phyloP scores from a whole-genome alignment of 2,797 vertebrate genomes.

The Aratinga solstitialis region DNA sequence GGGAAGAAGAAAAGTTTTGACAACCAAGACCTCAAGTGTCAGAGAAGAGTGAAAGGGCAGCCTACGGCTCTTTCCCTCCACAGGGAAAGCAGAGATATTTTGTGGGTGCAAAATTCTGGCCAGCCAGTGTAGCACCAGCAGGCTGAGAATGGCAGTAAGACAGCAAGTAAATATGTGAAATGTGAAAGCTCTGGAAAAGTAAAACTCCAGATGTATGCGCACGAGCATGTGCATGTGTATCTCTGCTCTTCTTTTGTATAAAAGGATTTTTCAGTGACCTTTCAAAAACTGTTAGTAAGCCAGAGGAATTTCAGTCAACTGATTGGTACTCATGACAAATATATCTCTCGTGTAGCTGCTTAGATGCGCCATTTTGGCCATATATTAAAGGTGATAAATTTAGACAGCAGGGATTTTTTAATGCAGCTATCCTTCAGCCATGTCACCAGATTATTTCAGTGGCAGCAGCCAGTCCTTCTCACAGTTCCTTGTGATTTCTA shows the following conservation, averaged over 20 bases:
- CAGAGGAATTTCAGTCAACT: background rate
- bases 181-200: background rate
- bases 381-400: background rate
- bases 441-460: background rate
- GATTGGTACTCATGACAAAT: background rate
- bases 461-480: background rate
- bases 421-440: background rate
- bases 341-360: background rate
- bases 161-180: background rate
- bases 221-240: no score
- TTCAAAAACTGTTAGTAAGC: background rate
- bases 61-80: accelerated
- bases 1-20: background rate
- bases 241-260: background rate
- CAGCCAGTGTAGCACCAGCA: accelerated
- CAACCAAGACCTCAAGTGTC: background rate
- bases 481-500: background rate
- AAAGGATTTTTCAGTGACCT: background rate
- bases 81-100: accelerated
- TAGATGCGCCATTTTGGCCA: background rate
- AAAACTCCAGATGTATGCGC: accelerated
- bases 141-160: background rate
- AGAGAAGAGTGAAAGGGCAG: background rate
- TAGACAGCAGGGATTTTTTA: background rate
- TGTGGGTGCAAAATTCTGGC: background rate